phyloP scores from a whole-genome alignment of 2,113 vertebrate species.

The Tachycineta bicolor region DNA sequence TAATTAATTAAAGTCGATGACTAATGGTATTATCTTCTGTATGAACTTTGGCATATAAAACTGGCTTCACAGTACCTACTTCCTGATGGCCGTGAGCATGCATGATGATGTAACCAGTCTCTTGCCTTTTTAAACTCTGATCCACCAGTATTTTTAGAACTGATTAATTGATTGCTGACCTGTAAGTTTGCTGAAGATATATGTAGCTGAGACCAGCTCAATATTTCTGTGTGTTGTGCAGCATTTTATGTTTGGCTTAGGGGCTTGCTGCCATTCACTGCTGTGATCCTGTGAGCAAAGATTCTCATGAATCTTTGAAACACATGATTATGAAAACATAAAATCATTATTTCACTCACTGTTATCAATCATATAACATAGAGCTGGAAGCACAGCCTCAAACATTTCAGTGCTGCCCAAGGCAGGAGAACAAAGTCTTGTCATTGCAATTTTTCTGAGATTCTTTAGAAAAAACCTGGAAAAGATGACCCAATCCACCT shows the following conservation, averaged over 20 bases:
- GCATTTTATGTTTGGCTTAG: neutral
- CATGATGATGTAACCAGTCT: neutral
- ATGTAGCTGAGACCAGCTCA: neutral
- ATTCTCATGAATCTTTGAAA: neutral
- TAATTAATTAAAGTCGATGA: neutral
- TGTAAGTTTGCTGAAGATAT: neutral
- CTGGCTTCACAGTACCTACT: neutral
- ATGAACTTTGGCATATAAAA: neutral
- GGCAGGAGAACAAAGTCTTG: neutral
- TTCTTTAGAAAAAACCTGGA: neutral
- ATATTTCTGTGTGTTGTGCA: neutral
- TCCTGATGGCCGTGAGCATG: neutral
- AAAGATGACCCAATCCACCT: neutral
- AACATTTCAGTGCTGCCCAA: neutral
- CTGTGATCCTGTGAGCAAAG: neutral
- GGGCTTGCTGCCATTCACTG: neutral
- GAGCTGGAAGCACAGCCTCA: neutral
- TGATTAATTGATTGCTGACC: neutral
- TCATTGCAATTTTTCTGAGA: neutral
- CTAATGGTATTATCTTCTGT: accelerated
- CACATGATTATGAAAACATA: neutral
- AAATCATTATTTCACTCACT: neutral
- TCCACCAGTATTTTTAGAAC: neutral
- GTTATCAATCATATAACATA: neutral
- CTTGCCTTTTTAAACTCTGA: neutral